Percentiles rank a stretch among this genome's conserved stretches.
These are phyloP conservation scores for Melitaea athalia DNA, from an alignment of 2,888 invertebrate species.

Conservation along the genomic window DNA sequence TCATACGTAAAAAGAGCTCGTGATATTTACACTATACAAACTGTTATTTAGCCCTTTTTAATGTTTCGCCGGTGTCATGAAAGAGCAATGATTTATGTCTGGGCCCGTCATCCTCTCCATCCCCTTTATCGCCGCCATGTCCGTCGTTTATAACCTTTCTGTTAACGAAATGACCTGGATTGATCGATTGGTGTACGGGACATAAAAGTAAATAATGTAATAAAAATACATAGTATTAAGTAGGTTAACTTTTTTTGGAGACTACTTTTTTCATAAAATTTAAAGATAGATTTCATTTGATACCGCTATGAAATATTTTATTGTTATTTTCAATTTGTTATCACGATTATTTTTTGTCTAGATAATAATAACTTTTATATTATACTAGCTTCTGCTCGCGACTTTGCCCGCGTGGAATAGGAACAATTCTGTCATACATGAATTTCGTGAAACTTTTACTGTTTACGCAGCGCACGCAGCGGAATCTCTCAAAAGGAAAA, in stretches of 20 bases:
- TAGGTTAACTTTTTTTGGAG: neutral
- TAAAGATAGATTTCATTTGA: neutral
- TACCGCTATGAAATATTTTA: too few relatives aligned
- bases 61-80: slow-evolving; percentile 20
- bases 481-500: too few relatives aligned
- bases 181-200: slow-evolving; percentile 17
- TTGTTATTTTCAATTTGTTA: too few relatives aligned
- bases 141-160: slow-evolving; percentile 26
- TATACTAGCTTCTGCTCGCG: too few relatives aligned
- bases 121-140: slow-evolving; percentile 23
- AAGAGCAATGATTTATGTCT: slow-evolving; percentile 30
- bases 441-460: too few relatives aligned
- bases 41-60: slow-evolving; percentile 21
- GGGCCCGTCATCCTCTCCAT: slow-evolving; percentile 14
- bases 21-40: neutral
- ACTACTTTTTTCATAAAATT: neutral
- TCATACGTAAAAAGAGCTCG: neutral
- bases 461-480: too few relatives aligned
- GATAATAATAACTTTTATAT: too few relatives aligned
- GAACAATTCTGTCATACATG: too few relatives aligned
- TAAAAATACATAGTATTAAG: neutral
- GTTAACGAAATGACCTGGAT: slow-evolving; percentile 17
- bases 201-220: slow-evolving; percentile 14
- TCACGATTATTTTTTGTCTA: too few relatives aligned
- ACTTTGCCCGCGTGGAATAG: too few relatives aligned